A percentile compares a stretch with the other conserved stretches of the same genome.
Evolutionary conservation across 2,888 invertebrate species (phyloP).

Genomic region (Brachylomia viminalis): DNA sequence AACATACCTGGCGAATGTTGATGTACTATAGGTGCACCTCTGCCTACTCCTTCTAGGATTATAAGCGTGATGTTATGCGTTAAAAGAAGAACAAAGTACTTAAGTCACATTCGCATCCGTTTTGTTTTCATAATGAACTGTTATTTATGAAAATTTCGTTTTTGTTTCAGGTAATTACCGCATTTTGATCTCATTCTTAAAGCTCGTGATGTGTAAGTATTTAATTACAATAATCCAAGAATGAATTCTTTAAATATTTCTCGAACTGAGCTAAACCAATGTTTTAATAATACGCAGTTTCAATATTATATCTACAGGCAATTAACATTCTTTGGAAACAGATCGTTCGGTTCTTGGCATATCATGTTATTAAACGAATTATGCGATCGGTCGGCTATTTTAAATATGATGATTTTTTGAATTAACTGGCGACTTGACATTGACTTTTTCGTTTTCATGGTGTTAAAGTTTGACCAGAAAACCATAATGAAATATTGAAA

Average conservation of each 20-base stretch:
- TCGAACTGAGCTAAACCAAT: not conserved
- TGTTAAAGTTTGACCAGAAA: not conserved
- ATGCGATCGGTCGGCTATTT: not conserved
- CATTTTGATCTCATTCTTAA: constrained; percentile 3
- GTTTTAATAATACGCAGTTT: constrained; percentile 2
- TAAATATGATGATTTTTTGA: not conserved
- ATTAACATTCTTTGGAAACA: constrained; percentile 38
- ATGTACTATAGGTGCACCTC: too few relatives aligned
- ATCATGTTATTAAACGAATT: constrained; percentile 7
- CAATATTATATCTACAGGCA: constrained; percentile 20
- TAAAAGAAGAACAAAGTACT: too few relatives aligned
- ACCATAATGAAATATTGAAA: not conserved
- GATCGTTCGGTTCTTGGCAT: not conserved
- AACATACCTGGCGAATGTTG: too few relatives aligned
- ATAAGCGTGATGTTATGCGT: too few relatives aligned
- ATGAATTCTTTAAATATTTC: constrained; percentile 11
- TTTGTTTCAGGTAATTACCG: constrained; percentile 53
- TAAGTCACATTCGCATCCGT: not conserved
- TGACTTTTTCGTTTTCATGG: not conserved
- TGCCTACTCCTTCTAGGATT: too few relatives aligned
- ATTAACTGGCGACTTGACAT: not conserved
- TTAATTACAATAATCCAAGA: not conserved
- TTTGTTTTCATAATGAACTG: not conserved
- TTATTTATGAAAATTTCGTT: constrained; percentile 12
- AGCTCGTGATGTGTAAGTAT: constrained; percentile 30